phyloP scores from a whole-genome alignment of 2,797 vertebrate species.

The Sebastes hubbsi region DNA sequence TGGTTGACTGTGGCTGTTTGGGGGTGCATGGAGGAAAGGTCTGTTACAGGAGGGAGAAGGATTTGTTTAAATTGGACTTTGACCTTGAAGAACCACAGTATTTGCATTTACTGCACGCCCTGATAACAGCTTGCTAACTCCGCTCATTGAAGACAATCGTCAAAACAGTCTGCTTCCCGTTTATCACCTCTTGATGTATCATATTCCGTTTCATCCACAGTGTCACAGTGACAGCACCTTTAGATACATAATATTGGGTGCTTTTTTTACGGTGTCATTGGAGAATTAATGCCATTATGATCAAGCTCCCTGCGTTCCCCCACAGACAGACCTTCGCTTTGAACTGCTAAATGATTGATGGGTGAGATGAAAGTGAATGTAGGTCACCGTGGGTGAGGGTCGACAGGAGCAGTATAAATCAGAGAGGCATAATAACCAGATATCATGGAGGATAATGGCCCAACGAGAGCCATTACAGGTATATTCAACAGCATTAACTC shows the following conservation, averaged over 20 bases:
- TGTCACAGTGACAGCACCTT: conserved; percentile 5
- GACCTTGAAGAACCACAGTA: conserved; percentile 28
- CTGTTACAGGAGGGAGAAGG: conserved; percentile 17
- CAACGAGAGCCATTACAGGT: conserved; percentile 64
- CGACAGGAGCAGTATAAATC: conserved; percentile 71
- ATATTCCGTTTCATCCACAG: conserved; percentile 26
- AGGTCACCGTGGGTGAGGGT: conserved; percentile 77
- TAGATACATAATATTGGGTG: conserved; percentile 7
- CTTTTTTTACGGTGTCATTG: conserved; percentile 37
- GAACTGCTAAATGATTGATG: conserved; percentile 79
- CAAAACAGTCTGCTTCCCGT: conserved; percentile 20
- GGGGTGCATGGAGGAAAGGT: conserved; percentile 3
- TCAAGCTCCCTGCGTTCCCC: conserved; percentile 51
- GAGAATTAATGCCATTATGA: conserved; percentile 69
- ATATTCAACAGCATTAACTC: conserved; percentile 57
- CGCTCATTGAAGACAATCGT: conserved; percentile 5
- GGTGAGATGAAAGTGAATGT: conserved; percentile 76
- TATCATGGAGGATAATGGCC: conserved; percentile 72
- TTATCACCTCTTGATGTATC: conserved; percentile 6
- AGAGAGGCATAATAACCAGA: conserved; percentile 68
- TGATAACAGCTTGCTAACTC: conserved; percentile 27
- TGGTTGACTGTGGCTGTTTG: conserved; percentile 8
- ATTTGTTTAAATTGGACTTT: conserved; percentile 25
- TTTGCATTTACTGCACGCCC: conserved; percentile 24
- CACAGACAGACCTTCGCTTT: conserved; percentile 72